Conservation (phyloP, 2,888 invertebrate species). For the Cantharis lateralis region DNA sequence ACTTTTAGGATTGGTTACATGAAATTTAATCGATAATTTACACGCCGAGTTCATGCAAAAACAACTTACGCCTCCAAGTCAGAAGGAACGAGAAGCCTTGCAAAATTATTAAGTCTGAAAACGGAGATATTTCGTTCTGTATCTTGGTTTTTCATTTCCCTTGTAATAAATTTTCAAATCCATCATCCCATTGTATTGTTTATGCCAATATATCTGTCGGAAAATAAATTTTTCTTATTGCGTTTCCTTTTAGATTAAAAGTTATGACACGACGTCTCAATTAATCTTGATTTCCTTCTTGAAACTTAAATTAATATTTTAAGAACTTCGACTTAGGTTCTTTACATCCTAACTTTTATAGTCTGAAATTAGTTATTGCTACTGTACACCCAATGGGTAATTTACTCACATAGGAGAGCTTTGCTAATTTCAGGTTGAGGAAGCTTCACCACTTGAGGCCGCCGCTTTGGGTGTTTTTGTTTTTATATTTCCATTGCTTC, state of each 20-base stretch:
- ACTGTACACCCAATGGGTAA: too few species aligned
- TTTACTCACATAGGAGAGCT: too few species aligned
- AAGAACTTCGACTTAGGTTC: too few species aligned
- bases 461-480: not conserved
- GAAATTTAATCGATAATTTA: conserved; percentile 13
- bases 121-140: not conserved
- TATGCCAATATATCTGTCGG: not conserved
- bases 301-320: not conserved
- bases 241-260: not conserved
- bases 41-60: not conserved
- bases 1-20: conserved; percentile 8
- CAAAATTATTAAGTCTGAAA: not conserved
- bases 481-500: not conserved
- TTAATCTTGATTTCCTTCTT: not conserved
- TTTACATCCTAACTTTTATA: too few species aligned
- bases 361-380: too few species aligned
- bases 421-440: too few species aligned
- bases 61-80: not conserved
- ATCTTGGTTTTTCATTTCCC: not conserved
- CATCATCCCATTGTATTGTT: not conserved
- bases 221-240: not conserved
- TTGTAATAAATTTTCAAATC: not conserved
- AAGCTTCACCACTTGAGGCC: too few species aligned
- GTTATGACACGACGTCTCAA: not conserved
- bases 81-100: not conserved